phyloP scores from a whole-genome alignment of 2,797 vertebrate genomes.

The Mycteria americana region DNA sequence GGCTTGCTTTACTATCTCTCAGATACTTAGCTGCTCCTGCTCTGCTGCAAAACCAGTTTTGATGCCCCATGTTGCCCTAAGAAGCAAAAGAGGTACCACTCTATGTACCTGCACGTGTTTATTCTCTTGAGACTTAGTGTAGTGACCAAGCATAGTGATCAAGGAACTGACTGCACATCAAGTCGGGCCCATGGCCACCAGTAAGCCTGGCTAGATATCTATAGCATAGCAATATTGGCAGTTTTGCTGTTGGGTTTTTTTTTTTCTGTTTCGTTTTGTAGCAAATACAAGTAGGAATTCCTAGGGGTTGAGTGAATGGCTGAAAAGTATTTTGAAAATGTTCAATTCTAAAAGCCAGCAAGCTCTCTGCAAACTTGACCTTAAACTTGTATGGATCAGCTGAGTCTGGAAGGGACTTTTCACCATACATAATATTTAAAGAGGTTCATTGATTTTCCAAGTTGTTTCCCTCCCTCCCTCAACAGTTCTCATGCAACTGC shows the following conservation, averaged over 20 bases:
- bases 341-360: background rate
- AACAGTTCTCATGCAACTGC: background rate
- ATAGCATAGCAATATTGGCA: accelerated
- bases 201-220: background rate
- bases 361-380: background rate
- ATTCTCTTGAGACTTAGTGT: background rate
- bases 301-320: background rate
- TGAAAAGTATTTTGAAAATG: background rate
- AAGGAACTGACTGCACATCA: background rate
- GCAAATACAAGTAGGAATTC: background rate
- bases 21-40: background rate
- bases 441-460: background rate
- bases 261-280: background rate
- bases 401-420: background rate
- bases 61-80: background rate
- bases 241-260: background rate
- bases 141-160: background rate
- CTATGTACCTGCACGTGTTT: background rate
- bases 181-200: background rate
- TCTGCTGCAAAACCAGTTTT: background rate
- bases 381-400: background rate
- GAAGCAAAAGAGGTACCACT: background rate
- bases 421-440: background rate
- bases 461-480: background rate
- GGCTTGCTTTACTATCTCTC: background rate